phyloP scores from a whole-genome alignment of 2,888 invertebrate species.

The Bunonema sp. region DNA sequence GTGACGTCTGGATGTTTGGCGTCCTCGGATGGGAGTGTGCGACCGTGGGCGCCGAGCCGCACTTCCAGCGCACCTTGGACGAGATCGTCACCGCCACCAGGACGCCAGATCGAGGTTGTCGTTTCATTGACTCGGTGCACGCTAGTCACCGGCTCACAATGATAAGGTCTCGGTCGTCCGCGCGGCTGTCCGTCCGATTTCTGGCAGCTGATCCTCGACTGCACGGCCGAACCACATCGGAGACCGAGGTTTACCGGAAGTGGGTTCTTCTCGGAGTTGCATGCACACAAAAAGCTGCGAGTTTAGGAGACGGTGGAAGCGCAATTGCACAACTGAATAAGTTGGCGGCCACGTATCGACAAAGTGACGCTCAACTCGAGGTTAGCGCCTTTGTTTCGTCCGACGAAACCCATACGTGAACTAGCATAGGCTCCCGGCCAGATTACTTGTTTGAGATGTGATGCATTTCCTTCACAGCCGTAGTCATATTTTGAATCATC shows the following conservation, averaged over 20 bases:
- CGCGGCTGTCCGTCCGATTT: slow-evolving; percentile 28
- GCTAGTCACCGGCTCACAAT: neutral
- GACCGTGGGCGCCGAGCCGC: slow-evolving; percentile 34
- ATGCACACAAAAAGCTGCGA: too few relatives aligned
- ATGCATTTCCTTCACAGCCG: too few relatives aligned
- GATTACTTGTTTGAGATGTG: too few relatives aligned
- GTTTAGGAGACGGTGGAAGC: slow-evolving; percentile 7
- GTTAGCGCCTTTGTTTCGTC: too few relatives aligned
- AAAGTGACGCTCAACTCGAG: too few relatives aligned
- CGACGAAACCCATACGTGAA: too few relatives aligned
- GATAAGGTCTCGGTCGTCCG: slow-evolving; percentile 24
- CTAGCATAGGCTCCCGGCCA: too few relatives aligned
- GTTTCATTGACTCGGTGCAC: neutral
- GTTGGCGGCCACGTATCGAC: too few relatives aligned
- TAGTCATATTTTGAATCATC: too few relatives aligned
- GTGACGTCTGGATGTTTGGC: slow-evolving; percentile 41
- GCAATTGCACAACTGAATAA: slow-evolving; percentile 12
- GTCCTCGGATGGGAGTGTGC: slow-evolving; percentile 37
- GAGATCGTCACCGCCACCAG: slow-evolving; percentile 22
- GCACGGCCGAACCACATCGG: slow-evolving; percentile 31
- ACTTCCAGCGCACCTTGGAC: slow-evolving; percentile 27
- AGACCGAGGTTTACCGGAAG: slow-evolving; percentile 32
- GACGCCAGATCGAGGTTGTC: neutral
- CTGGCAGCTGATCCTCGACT: slow-evolving; percentile 25
- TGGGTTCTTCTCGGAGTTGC: too few relatives aligned